Evolutionary conservation across 2,888 invertebrate species (phyloP), one percentile per base, ranked within the genome.

Genomic region (Venustoraphidia nigricollis): DNA sequence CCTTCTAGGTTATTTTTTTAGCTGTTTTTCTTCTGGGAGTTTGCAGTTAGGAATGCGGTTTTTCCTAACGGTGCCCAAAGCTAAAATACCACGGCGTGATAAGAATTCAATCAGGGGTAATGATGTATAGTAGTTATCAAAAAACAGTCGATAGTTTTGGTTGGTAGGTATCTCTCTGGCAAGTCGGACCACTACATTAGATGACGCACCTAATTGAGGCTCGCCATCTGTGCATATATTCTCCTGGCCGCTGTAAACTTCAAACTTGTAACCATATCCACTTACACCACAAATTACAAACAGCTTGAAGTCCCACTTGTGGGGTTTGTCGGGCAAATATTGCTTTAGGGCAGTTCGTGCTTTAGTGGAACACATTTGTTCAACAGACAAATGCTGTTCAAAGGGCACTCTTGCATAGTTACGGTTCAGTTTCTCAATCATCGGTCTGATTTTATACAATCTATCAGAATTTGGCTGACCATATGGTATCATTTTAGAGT

Each of bases 271-370:
- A 38, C 39, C 39, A 39, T 39, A 13, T 39, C 9, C 39, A 39
- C 49, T 48, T 40, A 56, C 54, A 47, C 57, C 58, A 52, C 58
- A 49, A 27, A 56, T 47, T 43, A 58, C 52, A 47, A 54, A 56
- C 10, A 56, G 27, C 48, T 56, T 55, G 45, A 48, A 57, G 13
- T 56, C 59, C 58, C 59, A 62, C 53, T 63, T 62, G 48, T 60
- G 59, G 45, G 60, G 61, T 50, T 62, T 64, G 56, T 50, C 9
- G 13, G 62, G 61, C 49, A 60, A 54, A 52, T 62, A 63, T 47
- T 58, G 61, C 47, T 58, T 59, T 45, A 62, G 27, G 27, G 27
- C 27, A 27, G 5, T 27, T 27, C 38, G n/a, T 11, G 38, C 38
- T 5, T 38, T 38, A n/a, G 38, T 35, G 34, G 10, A 13, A 34